These are phyloP conservation scores for Pararge aegeria DNA, from an alignment of 1,140 invertebrate genomes.

Conservation along the genomic window DNA sequence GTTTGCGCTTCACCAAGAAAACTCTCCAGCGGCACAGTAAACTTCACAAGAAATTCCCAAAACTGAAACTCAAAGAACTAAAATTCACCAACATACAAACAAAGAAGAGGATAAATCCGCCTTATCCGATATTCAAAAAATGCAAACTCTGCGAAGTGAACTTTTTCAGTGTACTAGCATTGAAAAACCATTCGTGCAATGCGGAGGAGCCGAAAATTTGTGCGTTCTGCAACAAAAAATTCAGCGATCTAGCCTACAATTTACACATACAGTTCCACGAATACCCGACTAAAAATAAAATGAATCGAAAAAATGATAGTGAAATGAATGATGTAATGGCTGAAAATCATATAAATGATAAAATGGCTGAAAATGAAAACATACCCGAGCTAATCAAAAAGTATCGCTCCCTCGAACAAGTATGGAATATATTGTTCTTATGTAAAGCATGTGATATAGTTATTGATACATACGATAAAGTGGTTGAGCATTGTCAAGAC, in stretches of 20 bases:
- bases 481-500: constrained; percentile 37
- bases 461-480: constrained; percentile 26
- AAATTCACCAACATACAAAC: constrained; percentile 28
- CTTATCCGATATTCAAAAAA: constrained; percentile 29
- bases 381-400: constrained; percentile 31
- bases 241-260: constrained; percentile 31
- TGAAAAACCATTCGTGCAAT: constrained; percentile 25
- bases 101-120: constrained; percentile 17
- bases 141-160: constrained; percentile 27
- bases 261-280: constrained; percentile 37
- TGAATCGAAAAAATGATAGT: neutral
- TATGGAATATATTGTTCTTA: constrained; percentile 35
- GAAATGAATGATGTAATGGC: neutral
- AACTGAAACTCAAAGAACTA: constrained; percentile 20
- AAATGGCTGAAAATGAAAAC: constrained; percentile 1
- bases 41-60: constrained; percentile 15
- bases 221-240: constrained; percentile 26
- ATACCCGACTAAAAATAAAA: neutral
- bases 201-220: constrained; percentile 22
- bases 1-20: constrained; percentile 25
- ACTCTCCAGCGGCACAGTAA: constrained; percentile 13
- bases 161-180: constrained; percentile 15
- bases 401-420: constrained; percentile 26
- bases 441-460: constrained; percentile 31
- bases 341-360: neutral